phyloP scores from a whole-genome alignment of 2,888 invertebrate genomes.

The Cephus spinipes region DNA sequence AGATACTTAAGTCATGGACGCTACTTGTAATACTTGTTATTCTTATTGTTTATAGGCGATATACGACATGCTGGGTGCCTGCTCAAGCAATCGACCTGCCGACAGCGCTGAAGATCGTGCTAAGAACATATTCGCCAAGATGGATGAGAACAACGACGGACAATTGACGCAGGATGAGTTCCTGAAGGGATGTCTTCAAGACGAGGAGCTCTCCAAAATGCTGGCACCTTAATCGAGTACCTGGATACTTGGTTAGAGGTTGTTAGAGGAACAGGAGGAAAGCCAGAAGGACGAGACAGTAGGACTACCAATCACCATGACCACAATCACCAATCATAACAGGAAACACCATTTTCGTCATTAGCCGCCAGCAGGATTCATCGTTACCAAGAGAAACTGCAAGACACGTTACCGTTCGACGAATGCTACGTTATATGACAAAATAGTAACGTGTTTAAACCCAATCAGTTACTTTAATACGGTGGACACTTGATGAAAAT shows the following conservation, averaged over 20 bases:
- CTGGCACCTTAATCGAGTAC: constrained; percentile 83
- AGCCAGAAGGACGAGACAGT: neutral
- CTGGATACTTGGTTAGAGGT: neutral
- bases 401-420: neutral
- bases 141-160: constrained; percentile 99
- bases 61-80: constrained; percentile 99
- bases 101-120: constrained; percentile 98
- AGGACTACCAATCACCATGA: neutral
- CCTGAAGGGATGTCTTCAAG: constrained; percentile 96
- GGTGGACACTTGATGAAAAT: neutral
- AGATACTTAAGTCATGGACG: neutral
- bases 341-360: neutral
- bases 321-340: neutral
- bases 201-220: constrained; percentile 95
- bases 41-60: constrained; percentile 80
- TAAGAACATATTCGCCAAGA: constrained; percentile 98
- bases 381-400: neutral
- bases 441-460: neutral
- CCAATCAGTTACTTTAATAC: neutral
- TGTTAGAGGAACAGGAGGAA: neutral
- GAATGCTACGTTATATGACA: neutral
- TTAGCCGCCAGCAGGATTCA: neutral
- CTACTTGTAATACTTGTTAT: neutral
- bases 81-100: constrained; percentile 93
- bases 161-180: constrained; percentile 98